Base-by-base conservation (phyloP, 92 coral and sea anemone species). In the Galaxea fascicularis region DNA sequence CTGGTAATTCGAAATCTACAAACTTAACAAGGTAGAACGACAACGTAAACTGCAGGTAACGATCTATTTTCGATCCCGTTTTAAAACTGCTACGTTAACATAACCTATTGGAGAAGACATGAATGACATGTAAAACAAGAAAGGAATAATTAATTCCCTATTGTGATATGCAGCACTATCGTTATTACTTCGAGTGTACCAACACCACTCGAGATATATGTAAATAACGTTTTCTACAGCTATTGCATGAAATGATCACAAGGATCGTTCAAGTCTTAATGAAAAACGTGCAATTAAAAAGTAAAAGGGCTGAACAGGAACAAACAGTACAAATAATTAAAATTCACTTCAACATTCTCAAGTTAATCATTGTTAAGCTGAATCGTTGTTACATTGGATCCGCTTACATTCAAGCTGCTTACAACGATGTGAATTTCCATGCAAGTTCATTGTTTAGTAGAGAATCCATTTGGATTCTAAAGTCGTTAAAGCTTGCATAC, bases 301-400 rank as follows among this genome's bases (percentile, higher is more conserved):
- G 31, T 72, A 25, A 72, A 72, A 25, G 21, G 59, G 77, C 77
- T 72, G 31, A 72, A 72, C 41, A 72, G 77, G 77, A 72, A 72
- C 59, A 72, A 72, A 72, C 77, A 46, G 60, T 72, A 72, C 60
- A 8, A 45, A 13, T 47, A 72, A 45, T 72, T 17, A 72, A 46
- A 72, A 46, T 0, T 72, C 77, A 47, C 60, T 47, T 46, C 29
- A 72, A 72, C 59, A 72, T 46, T 72, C n/a, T n/a, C 4, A 46
- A 46, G 77, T 72, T 46, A 72, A 72, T 72, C 77, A 72, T 46
- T 46, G 77, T 45, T 72, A 46, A 46, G 51, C 51, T 46, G 51
- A 46, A 46, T 46, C 51, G 11, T 11, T 46, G 66, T 59, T 59
- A 59, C 27, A 59, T 59, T 59, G 66, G 6, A 59, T 59, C 27